Evolutionary conservation across 2,888 invertebrate genomes (phyloP), one percentile per base, ranked within the genome.

Genomic region (Mesodorylaimus sp.): DNA sequence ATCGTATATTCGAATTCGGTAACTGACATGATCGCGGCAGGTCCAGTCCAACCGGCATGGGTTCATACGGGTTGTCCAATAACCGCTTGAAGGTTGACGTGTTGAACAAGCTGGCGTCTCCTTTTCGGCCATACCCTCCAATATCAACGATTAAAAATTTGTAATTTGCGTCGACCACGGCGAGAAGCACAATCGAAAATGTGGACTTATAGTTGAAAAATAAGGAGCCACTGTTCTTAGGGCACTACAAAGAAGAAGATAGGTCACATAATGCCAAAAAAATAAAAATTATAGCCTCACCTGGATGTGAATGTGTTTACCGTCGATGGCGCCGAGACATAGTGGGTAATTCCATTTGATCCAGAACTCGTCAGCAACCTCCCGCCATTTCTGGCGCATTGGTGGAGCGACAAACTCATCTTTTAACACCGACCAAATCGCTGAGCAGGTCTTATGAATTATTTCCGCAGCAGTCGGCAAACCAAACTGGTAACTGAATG

Each of bases 301-400:
- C 21, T 39, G 41, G 21, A 39, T 39, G 13, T 7, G 7, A 10
- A 39, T 23, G 21, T 39, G 41, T 21, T 39, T 39, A 19, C 41
- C 41, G 21, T 39, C 41, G 7, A 39, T 39, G 10, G 41, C 41
- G 10, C 41, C 41, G 21, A 39, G 10, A 23, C 41, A 39, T 7
- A 19, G 25, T 53, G 53, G 53, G 58, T 65, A 63, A 45, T 64
- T 59, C 60, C 61, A 58, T 60, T 39, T 50, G 52, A 56, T 27
- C 16, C 25, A 16, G 37, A 58, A 56, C 1, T 48, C 52, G 16
- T 45, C 36, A 16, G 52, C 52, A 23, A 47, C 50, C 23, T 37
- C 16, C 23, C 19, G 24, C 52, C 49, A 48, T 39, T 39, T 39
- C 7, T 39, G n/a, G 21, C n/a, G 10, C 7, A 23, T 39, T 19